Percentiles rank a stretch among this genome's conserved stretches.
These are phyloP conservation scores for Liposcelis brunnea DNA, from an alignment of 2,888 invertebrate species.

Conservation along the genomic window DNA sequence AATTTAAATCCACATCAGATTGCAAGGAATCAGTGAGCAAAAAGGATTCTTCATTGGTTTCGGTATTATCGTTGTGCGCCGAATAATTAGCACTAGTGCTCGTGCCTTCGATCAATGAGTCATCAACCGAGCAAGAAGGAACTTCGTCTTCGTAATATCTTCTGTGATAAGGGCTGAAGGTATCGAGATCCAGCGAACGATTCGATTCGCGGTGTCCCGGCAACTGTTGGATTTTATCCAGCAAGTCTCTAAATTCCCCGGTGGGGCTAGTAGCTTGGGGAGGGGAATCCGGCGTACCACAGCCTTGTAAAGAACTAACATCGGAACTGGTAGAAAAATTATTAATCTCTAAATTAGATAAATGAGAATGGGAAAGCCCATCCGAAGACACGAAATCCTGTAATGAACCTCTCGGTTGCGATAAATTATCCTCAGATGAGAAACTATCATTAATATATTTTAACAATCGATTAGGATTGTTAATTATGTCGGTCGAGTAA, in stretches of 20 bases:
- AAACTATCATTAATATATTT: not conserved
- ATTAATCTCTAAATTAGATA: slow-evolving; percentile 12
- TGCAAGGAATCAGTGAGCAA: no score
- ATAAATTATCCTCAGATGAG: slow-evolving; percentile 2
- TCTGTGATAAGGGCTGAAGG: no score
- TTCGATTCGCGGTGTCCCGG: slow-evolving; percentile 20
- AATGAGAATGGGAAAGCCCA: slow-evolving; percentile 16
- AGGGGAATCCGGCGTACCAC: slow-evolving; percentile 53
- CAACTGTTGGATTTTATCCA: slow-evolving; percentile 52
- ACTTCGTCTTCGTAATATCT: no score
- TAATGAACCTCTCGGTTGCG: slow-evolving; percentile 2
- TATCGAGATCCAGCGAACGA: no score
- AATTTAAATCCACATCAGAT: no score
- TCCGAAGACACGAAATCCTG: slow-evolving; percentile 9
- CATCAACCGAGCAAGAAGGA: no score
- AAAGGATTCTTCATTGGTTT: no score
- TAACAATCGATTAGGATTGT: not conserved
- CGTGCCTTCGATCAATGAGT: no score
- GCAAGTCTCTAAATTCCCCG: slow-evolving; percentile 51
- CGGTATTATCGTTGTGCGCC: no score
- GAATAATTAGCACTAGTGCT: no score
- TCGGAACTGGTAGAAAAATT: slow-evolving; percentile 40
- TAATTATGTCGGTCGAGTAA: slow-evolving; percentile 1
- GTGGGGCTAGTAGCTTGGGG: slow-evolving; percentile 72
- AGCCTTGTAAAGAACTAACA: slow-evolving; percentile 48